Evolutionary conservation across 2,113 vertebrate species (phyloP).

Genomic region (Pygoscelis antarcticus): DNA sequence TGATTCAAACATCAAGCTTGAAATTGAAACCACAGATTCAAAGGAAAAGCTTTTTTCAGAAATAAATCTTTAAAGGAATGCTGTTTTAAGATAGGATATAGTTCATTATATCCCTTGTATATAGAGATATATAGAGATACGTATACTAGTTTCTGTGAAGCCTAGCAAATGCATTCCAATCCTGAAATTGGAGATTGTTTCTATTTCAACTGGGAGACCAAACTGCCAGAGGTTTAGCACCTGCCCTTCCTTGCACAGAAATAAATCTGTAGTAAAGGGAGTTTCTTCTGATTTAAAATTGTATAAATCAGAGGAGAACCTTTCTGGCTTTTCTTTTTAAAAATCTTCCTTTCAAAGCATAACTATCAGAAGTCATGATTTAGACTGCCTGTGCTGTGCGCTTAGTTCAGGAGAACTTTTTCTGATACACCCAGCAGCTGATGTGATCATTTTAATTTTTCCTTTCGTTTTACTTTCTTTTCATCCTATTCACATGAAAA

Average conservation of each 20-base stretch:
- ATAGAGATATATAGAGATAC: neutral
- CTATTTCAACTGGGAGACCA: neutral
- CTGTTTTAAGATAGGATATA: neutral
- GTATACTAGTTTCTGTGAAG: neutral
- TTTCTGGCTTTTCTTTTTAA: neutral
- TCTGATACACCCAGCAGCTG: neutral
- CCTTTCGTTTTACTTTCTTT: neutral
- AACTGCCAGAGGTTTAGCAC: neutral
- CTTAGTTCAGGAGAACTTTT: neutral
- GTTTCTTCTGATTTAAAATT: neutral
- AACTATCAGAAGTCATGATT: neutral
- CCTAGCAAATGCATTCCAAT: neutral
- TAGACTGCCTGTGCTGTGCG: neutral
- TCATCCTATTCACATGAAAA: neutral
- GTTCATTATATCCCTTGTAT: neutral
- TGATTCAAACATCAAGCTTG: neutral
- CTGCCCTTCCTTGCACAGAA: neutral
- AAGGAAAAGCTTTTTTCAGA: slow-evolving; percentile 20
- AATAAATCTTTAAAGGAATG: neutral
- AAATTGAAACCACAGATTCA: neutral
- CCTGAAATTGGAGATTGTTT: neutral
- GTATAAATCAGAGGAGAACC: neutral
- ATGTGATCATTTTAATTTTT: neutral
- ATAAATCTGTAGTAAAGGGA: neutral
- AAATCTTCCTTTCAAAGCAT: neutral